Evolutionary conservation across 2,113 vertebrate genomes (phyloP).

Genomic region (Okapia johnstoni): DNA sequence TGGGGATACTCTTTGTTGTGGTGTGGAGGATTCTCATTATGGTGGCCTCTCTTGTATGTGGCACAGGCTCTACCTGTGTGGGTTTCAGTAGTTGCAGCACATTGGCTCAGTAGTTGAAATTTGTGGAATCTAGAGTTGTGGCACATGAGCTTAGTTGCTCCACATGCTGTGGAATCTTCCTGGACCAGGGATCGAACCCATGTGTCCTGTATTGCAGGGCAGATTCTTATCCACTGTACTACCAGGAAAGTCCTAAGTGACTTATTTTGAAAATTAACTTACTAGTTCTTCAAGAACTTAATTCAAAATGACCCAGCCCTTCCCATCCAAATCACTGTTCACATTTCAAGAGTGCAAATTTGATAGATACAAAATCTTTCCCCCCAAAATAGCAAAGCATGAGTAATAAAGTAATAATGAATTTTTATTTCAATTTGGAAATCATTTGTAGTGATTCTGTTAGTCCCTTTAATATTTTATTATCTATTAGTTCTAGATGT

Average conservation of each 20-base stretch:
- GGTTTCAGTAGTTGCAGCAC: neutral
- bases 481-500: neutral
- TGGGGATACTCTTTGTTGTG: neutral
- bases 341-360: neutral
- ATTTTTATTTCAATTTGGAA: neutral
- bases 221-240: neutral
- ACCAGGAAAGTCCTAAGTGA: neutral
- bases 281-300: neutral
- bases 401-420: neutral
- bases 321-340: neutral
- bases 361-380: neutral
- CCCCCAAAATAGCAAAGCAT: neutral
- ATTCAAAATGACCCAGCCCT: neutral
- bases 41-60: neutral
- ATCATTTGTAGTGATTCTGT: neutral
- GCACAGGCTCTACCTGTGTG: rapidly evolving
- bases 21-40: neutral
- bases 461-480: neutral
- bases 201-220: neutral
- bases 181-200: neutral
- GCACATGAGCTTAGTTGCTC: neutral
- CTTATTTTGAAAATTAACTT: neutral
- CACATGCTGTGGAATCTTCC: neutral
- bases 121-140: neutral
- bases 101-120: neutral